phyloP scores from a whole-genome alignment of 2,888 invertebrate species.

The Carpatolechia fugitivella region DNA sequence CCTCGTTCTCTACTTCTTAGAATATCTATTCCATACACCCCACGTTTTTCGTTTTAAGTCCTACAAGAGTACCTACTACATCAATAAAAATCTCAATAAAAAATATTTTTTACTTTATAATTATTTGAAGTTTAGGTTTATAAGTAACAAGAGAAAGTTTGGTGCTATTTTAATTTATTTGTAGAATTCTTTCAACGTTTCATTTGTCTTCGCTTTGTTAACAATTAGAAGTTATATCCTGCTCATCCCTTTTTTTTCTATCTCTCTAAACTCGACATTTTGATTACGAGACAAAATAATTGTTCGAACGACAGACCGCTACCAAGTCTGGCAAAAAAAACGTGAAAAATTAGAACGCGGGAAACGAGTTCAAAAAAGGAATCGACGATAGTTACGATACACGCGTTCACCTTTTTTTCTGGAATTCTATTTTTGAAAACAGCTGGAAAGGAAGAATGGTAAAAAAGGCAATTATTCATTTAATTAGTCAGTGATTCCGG shows the following conservation, averaged over 20 bases:
- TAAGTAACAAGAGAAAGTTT: too few relatives aligned
- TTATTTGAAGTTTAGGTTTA: too few relatives aligned
- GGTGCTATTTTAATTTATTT: too few relatives aligned
- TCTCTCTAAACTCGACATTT: slow-evolving; percentile 46
- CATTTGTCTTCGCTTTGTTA: too few relatives aligned
- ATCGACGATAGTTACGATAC: slow-evolving; percentile 50
- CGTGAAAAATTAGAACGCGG: slow-evolving; percentile 54
- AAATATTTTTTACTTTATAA: too few relatives aligned
- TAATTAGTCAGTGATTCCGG: not conserved
- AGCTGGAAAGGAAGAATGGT: not conserved
- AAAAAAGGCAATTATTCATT: not conserved
- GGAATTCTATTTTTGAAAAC: slow-evolving; percentile 37
- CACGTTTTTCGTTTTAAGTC: too few relatives aligned
- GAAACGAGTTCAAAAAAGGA: slow-evolving; percentile 53
- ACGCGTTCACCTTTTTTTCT: slow-evolving; percentile 40
- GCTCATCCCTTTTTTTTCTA: not conserved
- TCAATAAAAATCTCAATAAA: too few relatives aligned
- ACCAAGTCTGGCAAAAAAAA: slow-evolving; percentile 27
- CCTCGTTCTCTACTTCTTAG: too few relatives aligned
- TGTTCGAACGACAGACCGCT: slow-evolving; percentile 68
- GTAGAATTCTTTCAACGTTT: too few relatives aligned
- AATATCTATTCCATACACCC: too few relatives aligned
- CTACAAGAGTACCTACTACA: too few relatives aligned
- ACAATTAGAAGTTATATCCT: too few relatives aligned
- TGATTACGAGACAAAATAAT: slow-evolving; percentile 64